Evolutionary conservation across 1,140 invertebrate genomes (phyloP).

Genomic region (Drosophila trapezifrons): DNA sequence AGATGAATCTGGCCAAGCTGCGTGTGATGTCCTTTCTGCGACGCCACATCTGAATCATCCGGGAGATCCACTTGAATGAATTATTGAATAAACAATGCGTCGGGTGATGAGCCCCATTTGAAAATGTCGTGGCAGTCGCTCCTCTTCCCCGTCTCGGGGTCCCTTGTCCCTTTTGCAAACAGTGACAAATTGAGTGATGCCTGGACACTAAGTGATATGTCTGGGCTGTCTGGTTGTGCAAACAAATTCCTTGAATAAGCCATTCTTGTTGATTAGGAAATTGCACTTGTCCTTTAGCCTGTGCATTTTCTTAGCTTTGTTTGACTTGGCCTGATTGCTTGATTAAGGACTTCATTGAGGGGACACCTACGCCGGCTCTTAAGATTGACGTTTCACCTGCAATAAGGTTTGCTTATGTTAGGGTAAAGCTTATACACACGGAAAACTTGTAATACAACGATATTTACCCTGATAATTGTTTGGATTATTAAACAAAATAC

Average conservation of each 20-base stretch:
- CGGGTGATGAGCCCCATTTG: conserved; percentile 49
- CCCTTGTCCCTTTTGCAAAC: conserved; percentile 35
- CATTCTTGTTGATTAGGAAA: conserved; percentile 69
- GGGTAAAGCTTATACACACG: neutral
- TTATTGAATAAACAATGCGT: conserved; percentile 73
- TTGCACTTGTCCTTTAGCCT: conserved; percentile 56
- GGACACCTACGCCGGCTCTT: conserved; percentile 13
- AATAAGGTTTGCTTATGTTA: neutral
- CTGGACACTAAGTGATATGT: conserved; percentile 62
- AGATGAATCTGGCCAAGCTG: conserved; percentile 78
- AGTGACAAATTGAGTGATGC: conserved; percentile 73
- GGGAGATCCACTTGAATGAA: conserved; percentile 43
- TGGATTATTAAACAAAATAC: too few relatives aligned
- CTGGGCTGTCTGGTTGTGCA: conserved; percentile 22
- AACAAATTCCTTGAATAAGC: conserved; percentile 41
- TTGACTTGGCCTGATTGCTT: conserved; percentile 42
- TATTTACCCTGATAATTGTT: too few relatives aligned
- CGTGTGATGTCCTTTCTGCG: conserved; percentile 75
- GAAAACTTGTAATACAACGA: too few relatives aligned
- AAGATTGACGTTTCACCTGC: neutral
- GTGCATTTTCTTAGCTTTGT: conserved; percentile 32
- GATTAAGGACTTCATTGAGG: conserved; percentile 24
- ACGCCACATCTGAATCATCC: conserved; percentile 51
- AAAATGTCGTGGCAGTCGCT: conserved; percentile 41
- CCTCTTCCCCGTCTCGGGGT: conserved; percentile 2